Conservation (phyloP, 2,888 invertebrate genomes). For the Masnerella sp. region DNA sequence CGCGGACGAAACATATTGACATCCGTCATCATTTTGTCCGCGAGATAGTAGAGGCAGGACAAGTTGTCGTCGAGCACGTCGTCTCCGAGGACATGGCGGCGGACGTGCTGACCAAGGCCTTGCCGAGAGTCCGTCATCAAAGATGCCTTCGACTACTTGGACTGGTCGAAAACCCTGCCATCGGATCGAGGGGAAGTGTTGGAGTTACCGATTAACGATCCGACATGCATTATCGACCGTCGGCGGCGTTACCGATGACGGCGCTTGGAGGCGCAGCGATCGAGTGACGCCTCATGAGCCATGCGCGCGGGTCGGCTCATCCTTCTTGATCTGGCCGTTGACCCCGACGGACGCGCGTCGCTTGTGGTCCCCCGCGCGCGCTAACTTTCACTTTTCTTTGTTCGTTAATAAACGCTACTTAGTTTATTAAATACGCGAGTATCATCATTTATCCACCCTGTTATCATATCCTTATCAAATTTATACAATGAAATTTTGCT, state of each 20-base stretch:
- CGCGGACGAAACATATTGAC: conserved; percentile 3
- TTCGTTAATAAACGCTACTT: too few relatives aligned
- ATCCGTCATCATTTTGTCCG: conserved; percentile 3
- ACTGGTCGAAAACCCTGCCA: neutral
- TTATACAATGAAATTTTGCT: too few relatives aligned
- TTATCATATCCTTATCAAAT: too few relatives aligned
- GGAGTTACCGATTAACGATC: neutral
- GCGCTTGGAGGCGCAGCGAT: neutral
- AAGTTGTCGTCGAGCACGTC: neutral
- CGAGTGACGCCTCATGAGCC: too few relatives aligned
- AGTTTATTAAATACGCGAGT: too few relatives aligned
- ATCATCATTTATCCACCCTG: too few relatives aligned
- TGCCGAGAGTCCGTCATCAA: neutral
- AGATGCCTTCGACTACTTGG: neutral
- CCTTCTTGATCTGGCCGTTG: too few relatives aligned
- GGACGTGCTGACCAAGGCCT: conserved; percentile 6
- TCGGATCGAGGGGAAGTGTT: conserved; percentile 6
- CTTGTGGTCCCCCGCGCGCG: too few relatives aligned
- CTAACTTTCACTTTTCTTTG: too few relatives aligned
- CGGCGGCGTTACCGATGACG: neutral
- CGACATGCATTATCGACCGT: neutral
- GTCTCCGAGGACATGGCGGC: conserved; percentile 10
- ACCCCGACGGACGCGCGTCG: too few relatives aligned
- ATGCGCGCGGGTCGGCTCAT: too few relatives aligned
- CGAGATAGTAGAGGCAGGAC: neutral